Conservation (phyloP, 2,113 vertebrate species). For the Dipodomys merriami region DNA sequence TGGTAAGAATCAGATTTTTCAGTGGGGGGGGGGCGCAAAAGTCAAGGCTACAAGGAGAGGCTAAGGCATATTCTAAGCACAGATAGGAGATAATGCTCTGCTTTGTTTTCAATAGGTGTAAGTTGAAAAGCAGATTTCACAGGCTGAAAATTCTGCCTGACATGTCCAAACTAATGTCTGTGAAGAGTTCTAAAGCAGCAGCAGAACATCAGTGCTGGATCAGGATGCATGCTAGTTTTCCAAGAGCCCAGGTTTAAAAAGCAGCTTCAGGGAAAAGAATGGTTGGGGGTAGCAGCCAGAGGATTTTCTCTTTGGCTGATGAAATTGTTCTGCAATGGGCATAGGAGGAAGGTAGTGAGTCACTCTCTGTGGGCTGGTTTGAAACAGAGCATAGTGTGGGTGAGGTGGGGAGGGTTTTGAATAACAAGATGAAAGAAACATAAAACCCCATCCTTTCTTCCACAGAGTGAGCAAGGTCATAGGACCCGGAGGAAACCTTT, state of each 20-base stretch:
- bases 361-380: conserved; percentile 23
- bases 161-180: neutral
- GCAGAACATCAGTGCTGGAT: neutral
- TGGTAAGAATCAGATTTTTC: neutral
- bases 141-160: conserved; percentile 31
- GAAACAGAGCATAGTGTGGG: conserved; percentile 1
- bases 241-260: conserved; percentile 40
- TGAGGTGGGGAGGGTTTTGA: neutral
- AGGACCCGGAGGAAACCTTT: neutral
- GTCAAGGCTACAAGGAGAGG: neutral
- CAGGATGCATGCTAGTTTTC: neutral
- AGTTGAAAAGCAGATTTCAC: neutral
- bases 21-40: neutral
- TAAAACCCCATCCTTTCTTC: conserved; percentile 12
- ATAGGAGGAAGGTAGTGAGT: conserved; percentile 54
- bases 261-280: neutral
- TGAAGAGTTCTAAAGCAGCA: neutral
- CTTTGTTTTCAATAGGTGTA: neutral
- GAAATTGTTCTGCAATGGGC: conserved; percentile 41
- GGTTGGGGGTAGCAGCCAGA: conserved; percentile 8
- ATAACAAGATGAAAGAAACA: conserved; percentile 23
- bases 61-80: neutral
- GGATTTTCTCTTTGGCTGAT: conserved; percentile 30
- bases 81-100: neutral
- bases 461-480: neutral